Evolutionary conservation across 1,140 invertebrate species (phyloP).

Genomic region (Chelonus insularis): DNA sequence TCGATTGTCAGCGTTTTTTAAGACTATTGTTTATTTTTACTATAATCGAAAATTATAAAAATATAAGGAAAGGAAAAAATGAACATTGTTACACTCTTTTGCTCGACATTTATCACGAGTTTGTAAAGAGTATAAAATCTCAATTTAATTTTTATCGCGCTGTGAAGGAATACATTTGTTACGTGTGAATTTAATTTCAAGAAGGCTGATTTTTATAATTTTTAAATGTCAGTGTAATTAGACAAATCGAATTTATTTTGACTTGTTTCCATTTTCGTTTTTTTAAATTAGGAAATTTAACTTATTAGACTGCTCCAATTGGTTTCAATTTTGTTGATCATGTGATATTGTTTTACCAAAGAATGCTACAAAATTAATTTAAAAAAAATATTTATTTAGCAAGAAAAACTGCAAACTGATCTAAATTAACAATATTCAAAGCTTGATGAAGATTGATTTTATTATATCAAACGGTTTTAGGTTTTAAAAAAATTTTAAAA

Average conservation of each 20-base stretch:
- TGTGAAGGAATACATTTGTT: constrained; percentile 48
- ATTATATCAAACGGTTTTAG: too few species aligned
- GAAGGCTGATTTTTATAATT: constrained; percentile 59
- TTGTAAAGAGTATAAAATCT: constrained; percentile 35
- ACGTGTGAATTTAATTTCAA: constrained; percentile 53
- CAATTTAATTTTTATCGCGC: constrained; percentile 51
- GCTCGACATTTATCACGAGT: constrained; percentile 27
- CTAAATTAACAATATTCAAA: neutral
- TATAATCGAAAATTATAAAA: neutral
- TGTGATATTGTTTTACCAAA: constrained; percentile 62
- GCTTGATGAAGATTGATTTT: too few species aligned
- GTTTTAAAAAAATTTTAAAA: constrained; percentile 10
- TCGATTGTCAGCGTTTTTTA: constrained; percentile 10
- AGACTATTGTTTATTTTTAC: neutral
- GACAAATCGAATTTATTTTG: constrained; percentile 46
- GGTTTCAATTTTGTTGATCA: constrained; percentile 53
- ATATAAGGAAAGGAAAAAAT: neutral
- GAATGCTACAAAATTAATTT: constrained; percentile 55
- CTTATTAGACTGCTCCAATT: constrained; percentile 34
- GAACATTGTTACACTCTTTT: neutral
- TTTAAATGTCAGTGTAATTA: constrained; percentile 49
- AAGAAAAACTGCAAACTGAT: neutral
- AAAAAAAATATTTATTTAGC: constrained; percentile 24
- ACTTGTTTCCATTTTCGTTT: constrained; percentile 41
- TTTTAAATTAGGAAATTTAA: constrained; percentile 34